These are phyloP conservation scores for Acanthornis magna DNA, from an alignment of 2,797 vertebrate species.

Conservation along the genomic window DNA sequence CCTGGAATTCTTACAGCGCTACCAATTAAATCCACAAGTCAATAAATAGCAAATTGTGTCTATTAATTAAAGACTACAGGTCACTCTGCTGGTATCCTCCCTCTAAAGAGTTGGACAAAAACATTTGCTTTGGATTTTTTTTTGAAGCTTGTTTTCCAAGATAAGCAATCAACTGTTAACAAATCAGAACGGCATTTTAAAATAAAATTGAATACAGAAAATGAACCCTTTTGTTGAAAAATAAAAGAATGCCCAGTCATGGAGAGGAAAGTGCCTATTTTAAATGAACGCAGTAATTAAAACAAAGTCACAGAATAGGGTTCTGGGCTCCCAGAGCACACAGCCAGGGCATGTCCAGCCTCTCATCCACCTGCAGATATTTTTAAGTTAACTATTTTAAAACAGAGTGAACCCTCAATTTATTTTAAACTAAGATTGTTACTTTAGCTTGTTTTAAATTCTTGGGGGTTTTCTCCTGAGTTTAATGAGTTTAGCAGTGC, in stretches of 20 bases:
- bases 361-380: background rate
- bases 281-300: background rate
- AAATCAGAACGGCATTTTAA: background rate
- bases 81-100: background rate
- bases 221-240: background rate
- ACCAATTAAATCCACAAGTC: background rate
- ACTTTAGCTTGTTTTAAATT: background rate
- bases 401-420: background rate
- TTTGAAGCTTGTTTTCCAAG: slow-evolving; percentile 7
- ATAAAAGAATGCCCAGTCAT: background rate
- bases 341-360: background rate
- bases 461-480: background rate
- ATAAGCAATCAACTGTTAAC: background rate
- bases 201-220: background rate
- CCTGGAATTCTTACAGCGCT: slow-evolving; percentile 24
- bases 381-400: background rate
- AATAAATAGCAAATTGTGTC: background rate
- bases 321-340: background rate
- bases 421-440: slow-evolving; percentile 20
- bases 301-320: background rate
- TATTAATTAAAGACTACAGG: slow-evolving; percentile 16
- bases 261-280: background rate
- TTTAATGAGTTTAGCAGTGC: background rate
- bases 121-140: background rate
- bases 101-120: background rate